Evolutionary conservation across 2,888 invertebrate genomes (phyloP).

Genomic region (Neocrepidodera transversa): DNA sequence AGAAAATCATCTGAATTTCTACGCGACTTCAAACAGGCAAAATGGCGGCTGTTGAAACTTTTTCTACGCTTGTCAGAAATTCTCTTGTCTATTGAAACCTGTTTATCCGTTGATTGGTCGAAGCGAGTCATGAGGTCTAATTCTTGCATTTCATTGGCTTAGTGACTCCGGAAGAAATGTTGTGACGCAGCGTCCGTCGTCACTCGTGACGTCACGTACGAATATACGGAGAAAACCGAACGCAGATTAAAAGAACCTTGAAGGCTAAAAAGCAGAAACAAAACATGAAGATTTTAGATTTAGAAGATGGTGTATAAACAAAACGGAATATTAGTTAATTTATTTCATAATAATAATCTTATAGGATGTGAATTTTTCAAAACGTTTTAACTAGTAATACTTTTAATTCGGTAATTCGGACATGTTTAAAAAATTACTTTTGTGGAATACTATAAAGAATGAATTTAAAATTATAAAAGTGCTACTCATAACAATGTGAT

Average conservation of each 20-base stretch:
- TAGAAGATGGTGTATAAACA: slow-evolving; percentile 11
- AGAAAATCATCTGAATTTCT: slow-evolving; percentile 77
- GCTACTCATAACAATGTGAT: too few relatives aligned
- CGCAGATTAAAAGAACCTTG: slow-evolving; percentile 23
- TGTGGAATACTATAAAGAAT: too few relatives aligned
- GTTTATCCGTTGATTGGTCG: slow-evolving; percentile 58
- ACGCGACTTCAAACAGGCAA: slow-evolving; percentile 83
- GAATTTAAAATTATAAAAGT: too few relatives aligned
- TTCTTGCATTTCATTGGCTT: slow-evolving; percentile 57
- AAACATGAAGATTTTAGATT: slow-evolving; percentile 18
- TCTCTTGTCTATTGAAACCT: slow-evolving; percentile 64
- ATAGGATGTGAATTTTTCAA: too few relatives aligned
- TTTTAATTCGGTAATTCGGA: too few relatives aligned
- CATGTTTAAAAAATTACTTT: too few relatives aligned
- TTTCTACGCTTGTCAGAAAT: slow-evolving; percentile 94
- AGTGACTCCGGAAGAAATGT: slow-evolving; percentile 56
- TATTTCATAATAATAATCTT: too few relatives aligned
- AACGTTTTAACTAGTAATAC: too few relatives aligned
- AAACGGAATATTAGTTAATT: too few relatives aligned
- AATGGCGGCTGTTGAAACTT: slow-evolving; percentile 96
- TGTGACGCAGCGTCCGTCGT: slow-evolving; percentile 59
- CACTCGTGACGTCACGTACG: slow-evolving; percentile 56
- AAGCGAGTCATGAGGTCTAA: slow-evolving; percentile 61
- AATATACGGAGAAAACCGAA: slow-evolving; percentile 38
- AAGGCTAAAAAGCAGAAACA: slow-evolving; percentile 19